These are phyloP conservation scores for Epirrita christyi DNA, from an alignment of 2,888 invertebrate species.

Conservation along the genomic window DNA sequence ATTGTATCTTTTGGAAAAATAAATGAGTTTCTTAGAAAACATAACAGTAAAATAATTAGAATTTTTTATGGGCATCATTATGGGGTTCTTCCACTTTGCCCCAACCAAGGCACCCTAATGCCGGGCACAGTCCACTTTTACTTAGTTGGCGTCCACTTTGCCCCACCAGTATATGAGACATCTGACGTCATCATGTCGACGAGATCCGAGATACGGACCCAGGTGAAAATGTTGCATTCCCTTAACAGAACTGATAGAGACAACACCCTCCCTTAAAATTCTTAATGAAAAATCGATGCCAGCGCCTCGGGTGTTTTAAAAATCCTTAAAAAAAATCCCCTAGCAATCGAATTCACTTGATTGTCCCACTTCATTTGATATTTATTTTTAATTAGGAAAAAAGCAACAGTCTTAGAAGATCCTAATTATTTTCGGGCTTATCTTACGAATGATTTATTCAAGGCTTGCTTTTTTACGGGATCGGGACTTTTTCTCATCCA, in stretches of 20 bases:
- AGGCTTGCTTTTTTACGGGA: constrained; percentile 44
- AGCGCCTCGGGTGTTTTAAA: constrained; percentile 25
- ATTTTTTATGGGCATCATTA: no score
- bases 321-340: constrained; percentile 27
- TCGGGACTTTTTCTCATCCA: constrained; percentile 55
- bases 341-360: constrained; percentile 56
- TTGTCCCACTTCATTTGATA: constrained; percentile 71
- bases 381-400: constrained; percentile 83
- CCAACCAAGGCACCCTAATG: no score
- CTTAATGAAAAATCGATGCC: constrained; percentile 69
- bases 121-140: no score
- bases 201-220: no score
- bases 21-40: no score
- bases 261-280: constrained; percentile 46
- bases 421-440: constrained; percentile 79
- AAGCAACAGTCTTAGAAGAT: constrained; percentile 55
- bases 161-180: no score
- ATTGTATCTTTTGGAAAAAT: no score
- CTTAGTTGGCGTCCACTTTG: no score
- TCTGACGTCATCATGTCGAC: neutral
- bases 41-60: no score
- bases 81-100: no score
- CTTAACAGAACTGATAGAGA: no score
- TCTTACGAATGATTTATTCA: constrained; percentile 78
- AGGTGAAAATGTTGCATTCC: no score